Conservation (phyloP, 2,888 invertebrate genomes). For the Buathra laborator region DNA sequence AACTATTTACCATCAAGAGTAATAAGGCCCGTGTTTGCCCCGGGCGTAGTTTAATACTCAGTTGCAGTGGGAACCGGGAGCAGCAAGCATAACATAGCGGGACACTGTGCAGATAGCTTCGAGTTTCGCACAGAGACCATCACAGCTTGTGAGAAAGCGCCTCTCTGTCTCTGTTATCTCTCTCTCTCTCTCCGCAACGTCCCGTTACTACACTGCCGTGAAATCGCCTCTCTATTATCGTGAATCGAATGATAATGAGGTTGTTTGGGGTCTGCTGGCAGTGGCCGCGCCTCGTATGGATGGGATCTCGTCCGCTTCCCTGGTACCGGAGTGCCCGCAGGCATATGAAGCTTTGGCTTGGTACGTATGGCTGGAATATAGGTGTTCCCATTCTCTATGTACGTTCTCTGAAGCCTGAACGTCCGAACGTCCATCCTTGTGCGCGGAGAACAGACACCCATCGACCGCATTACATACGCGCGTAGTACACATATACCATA, state of each 20-base stretch:
- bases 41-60: slow-evolving; percentile 60
- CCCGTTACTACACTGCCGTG: slow-evolving; percentile 60
- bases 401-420: slow-evolving; percentile 35
- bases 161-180: slow-evolving; percentile 42
- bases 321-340: slow-evolving; percentile 29
- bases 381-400: slow-evolving; percentile 35
- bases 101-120: slow-evolving; percentile 43
- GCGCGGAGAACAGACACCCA: neutral
- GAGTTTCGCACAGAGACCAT: slow-evolving; percentile 52
- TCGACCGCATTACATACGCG: slow-evolving; percentile 3
- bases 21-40: slow-evolving; percentile 56
- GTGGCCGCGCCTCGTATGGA: slow-evolving; percentile 56
- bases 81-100: slow-evolving; percentile 35
- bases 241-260: slow-evolving; percentile 84
- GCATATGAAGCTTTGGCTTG: slow-evolving; percentile 42
- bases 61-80: slow-evolving; percentile 43
- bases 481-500: neutral
- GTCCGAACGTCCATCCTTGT: slow-evolving; percentile 15
- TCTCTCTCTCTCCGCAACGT: slow-evolving; percentile 20
- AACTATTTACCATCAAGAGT: slow-evolving; percentile 48
- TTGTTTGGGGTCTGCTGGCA: slow-evolving; percentile 74
- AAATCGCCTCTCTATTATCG: slow-evolving; percentile 78
- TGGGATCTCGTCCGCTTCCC: slow-evolving; percentile 44
- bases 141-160: slow-evolving; percentile 59
- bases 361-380: slow-evolving; percentile 24